These are phyloP conservation scores for Conops quadrifasciatus DNA, from an alignment of 2,888 invertebrate genomes.

Conservation along the genomic window DNA sequence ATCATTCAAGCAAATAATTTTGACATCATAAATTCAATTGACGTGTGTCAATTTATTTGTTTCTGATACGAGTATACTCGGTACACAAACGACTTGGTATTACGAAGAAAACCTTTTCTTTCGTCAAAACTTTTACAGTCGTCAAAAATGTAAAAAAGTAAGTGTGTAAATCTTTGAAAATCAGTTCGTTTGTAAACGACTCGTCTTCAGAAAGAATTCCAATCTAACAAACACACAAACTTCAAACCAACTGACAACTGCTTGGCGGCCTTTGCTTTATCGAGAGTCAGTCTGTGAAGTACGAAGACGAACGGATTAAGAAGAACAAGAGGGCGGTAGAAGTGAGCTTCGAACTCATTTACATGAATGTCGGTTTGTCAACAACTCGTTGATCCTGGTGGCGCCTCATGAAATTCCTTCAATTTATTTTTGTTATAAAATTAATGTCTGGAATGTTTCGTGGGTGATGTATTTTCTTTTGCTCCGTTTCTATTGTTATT, in stretches of 20 bases:
- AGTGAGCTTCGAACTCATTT: not conserved
- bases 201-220: no score
- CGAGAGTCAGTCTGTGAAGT: not conserved
- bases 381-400: not conserved
- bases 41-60: constrained; percentile 3
- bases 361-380: constrained; percentile 5
- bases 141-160: no score
- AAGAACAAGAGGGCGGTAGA: not conserved
- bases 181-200: no score
- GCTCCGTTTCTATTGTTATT: no score
- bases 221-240: no score
- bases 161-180: no score
- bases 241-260: no score
- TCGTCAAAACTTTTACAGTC: constrained; percentile 16
- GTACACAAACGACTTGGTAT: not conserved
- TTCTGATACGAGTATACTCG: not conserved
- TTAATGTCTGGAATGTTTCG: not conserved
- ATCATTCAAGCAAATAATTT: constrained; percentile 30
- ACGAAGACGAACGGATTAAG: not conserved
- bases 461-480: no score
- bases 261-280: not conserved
- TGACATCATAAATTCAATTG: constrained; percentile 35
- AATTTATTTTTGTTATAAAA: not conserved
- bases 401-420: constrained; percentile 1
- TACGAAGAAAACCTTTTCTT: not conserved